phyloP scores from a whole-genome alignment of 1,140 invertebrate genomes.

The Orius insidiosus region DNA sequence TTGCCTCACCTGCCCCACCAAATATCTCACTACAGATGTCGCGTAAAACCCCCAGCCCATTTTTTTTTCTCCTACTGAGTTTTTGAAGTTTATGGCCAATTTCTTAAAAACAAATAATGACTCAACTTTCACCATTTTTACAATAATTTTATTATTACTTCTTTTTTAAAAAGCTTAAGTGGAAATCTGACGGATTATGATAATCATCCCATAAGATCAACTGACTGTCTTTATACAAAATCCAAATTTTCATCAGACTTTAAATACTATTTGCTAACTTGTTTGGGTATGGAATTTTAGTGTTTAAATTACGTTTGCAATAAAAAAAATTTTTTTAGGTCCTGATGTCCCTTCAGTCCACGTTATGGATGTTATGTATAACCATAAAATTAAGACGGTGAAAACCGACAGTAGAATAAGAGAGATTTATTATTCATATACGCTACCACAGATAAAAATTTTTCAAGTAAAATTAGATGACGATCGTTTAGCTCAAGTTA shows the following conservation, averaged over 20 bases:
- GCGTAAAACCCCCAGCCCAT: no score
- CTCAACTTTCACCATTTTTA: no score
- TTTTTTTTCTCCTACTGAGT: no score
- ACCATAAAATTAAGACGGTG: constrained; percentile 34
- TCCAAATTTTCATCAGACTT: constrained; percentile 21
- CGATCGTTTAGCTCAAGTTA: constrained; percentile 36
- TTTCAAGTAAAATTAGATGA: constrained; percentile 36
- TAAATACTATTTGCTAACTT: constrained; percentile 42
- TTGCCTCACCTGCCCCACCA: constrained; percentile 18
- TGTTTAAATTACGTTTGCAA: no score
- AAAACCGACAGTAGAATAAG: constrained; percentile 34
- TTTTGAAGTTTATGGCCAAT: no score
- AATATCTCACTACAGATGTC: constrained; percentile 1
- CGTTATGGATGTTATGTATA: constrained; percentile 36
- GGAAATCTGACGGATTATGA: constrained; percentile 4
- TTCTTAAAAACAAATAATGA: no score
- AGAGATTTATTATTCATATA: constrained; percentile 30
- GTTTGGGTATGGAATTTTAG: constrained; percentile 33
- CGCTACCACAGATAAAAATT: constrained; percentile 37
- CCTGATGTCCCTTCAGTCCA: constrained; percentile 46
- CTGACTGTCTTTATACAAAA: constrained; percentile 21
- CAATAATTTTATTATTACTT: no score
- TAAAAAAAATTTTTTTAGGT: constrained; percentile 26
- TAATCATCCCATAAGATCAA: constrained; percentile 18
- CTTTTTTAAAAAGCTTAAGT: background rate